These are phyloP conservation scores for Mastomys natalensis DNA, from an alignment of 2,113 vertebrate species.

Conservation along the genomic window DNA sequence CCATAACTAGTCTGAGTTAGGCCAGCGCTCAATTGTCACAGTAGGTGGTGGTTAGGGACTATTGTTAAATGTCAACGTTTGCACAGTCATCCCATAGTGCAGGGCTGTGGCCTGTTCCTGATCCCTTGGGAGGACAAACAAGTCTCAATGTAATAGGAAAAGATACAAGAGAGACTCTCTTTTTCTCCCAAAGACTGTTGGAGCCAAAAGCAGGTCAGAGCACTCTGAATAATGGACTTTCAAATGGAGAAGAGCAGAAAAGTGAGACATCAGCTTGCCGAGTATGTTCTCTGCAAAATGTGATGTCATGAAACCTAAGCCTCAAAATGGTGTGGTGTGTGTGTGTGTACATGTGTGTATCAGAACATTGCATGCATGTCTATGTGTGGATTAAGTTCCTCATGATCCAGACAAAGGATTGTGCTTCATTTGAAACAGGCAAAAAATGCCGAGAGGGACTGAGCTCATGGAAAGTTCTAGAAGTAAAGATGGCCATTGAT, in stretches of 20 bases:
- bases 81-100: neutral
- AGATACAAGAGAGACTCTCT: conserved; percentile 42
- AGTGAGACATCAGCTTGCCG: neutral
- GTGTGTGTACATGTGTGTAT: neutral
- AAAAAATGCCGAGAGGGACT: neutral
- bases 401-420: neutral
- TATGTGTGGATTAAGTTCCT: neutral
- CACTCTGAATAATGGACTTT: conserved; percentile 35
- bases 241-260: neutral
- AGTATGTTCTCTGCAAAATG: conserved; percentile 6
- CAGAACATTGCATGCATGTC: neutral
- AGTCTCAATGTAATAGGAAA: conserved; percentile 24
- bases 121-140: conserved; percentile 48
- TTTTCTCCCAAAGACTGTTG: conserved; percentile 30
- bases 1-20: neutral
- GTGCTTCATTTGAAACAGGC: neutral
- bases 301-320: neutral
- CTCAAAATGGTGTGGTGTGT: neutral
- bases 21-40: conserved; percentile 2
- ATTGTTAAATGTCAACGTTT: conserved; percentile 62
- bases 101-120: neutral
- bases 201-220: neutral
- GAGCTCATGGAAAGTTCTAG: neutral
- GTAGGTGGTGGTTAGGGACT: neutral
- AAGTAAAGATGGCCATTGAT: neutral